Evolutionary conservation across 2,888 invertebrate species (phyloP), one percentile per base, ranked within the genome.

Genomic region (Ptilodon capucinus): DNA sequence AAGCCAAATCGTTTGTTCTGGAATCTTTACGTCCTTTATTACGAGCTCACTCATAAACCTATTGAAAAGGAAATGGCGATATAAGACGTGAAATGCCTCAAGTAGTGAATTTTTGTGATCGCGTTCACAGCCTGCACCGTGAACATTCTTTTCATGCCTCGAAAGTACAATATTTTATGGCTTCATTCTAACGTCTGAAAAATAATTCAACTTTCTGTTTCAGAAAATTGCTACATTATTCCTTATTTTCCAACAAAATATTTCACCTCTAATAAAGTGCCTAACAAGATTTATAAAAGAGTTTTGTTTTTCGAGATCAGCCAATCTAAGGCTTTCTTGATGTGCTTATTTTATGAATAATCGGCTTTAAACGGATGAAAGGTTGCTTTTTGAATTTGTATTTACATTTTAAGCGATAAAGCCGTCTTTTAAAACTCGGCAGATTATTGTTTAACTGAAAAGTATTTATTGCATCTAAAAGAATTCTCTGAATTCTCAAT

Each of bases 141-240:
- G 49, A 65, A 67, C 63, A 74, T 74, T 76, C 66, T 62, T 66
- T 64, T 53, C 67, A 55, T 59, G 51, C 53, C 53, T 47, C 51
- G 40, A 61, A 49, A 58, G 57, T 58, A 44, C 57, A 44, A 46
- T 56, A 50, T 61, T 72, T 68, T 64, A 70, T 58, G 55, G 55
- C 68, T 70, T 61, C 59, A 70, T 71, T 68, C 54, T 62, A 52
- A 54, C 46, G 49, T 49, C 36, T 57, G 38, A 32, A 67, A 72
- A 72, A 65, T 65, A 64, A 64, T 64, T 63, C 44, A 46, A 50
- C 34, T 50, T 61, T 60, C 46, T 54, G 40, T 62, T 59, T 34
- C 36, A 43, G 46, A 60, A 58, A 64, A 54, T 51, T 44, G 47
- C 38, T 17, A 30, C 21, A 42, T 43, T 45, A 48, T 56, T 52